Percentiles rank a stretch among this genome's conserved stretches.
These are phyloP conservation scores for Smutsia temminckii DNA, from an alignment of 2,797 vertebrate species.

Conservation along the genomic window DNA sequence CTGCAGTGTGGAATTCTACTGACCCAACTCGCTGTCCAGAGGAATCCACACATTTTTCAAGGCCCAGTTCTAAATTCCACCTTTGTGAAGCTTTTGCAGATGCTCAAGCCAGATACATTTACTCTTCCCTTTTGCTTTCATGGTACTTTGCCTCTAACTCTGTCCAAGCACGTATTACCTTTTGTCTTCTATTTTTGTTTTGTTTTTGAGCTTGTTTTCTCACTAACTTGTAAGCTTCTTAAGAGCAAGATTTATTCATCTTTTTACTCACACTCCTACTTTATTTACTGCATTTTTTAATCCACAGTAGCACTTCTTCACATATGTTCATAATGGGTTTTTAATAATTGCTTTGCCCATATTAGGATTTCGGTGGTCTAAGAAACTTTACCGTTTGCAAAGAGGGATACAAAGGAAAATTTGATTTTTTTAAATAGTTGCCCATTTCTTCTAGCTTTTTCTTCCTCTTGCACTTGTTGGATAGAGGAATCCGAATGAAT, in stretches of 20 bases:
- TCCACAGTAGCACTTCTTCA: not conserved
- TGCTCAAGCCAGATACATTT: not conserved
- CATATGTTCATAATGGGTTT: not conserved
- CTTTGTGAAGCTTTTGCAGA: slow-evolving; percentile 52
- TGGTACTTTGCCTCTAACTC: not conserved
- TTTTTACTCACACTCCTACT: not conserved
- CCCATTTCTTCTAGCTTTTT: not conserved
- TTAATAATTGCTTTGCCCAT: not conserved
- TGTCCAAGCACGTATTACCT: not conserved
- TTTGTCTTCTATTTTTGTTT: not conserved
- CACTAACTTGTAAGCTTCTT: not conserved
- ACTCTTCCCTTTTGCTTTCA: not conserved
- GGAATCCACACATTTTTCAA: slow-evolving; percentile 58
- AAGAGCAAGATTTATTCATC: not conserved
- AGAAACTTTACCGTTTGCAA: not conserved
- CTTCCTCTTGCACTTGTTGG: not conserved
- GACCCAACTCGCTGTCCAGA: slow-evolving; percentile 26
- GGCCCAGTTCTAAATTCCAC: slow-evolving; percentile 51
- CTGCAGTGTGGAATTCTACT: slow-evolving; percentile 64
- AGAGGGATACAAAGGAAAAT: not conserved
- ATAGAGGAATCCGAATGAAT: not conserved
- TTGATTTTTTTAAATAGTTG: slow-evolving; percentile 22
- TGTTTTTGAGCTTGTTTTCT: not conserved
- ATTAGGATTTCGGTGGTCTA: slow-evolving; percentile 3
- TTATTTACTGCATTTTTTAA: not conserved